Evolutionary conservation across 2,888 invertebrate species (phyloP).

Genomic region (Oxyscelio sp.): DNA sequence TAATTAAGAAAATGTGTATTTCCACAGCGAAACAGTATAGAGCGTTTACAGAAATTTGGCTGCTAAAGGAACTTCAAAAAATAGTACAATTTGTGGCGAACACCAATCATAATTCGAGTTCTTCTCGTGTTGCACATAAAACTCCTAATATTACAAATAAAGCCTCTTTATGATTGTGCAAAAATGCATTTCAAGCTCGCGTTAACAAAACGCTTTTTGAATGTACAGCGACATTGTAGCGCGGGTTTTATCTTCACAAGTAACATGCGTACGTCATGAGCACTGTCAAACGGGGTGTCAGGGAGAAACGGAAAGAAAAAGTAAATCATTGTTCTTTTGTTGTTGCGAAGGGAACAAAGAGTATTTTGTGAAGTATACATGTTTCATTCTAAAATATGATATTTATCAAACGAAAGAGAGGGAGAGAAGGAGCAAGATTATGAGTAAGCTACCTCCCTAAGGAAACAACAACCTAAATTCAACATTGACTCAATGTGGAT

Average conservation of each 20-base stretch:
- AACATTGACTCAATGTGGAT: too few species aligned
- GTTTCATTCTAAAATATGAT: constrained; percentile 46
- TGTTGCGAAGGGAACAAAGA: constrained; percentile 30
- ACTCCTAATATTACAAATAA: constrained; percentile 30
- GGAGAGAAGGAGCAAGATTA: background rate
- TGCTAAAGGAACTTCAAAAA: too few species aligned
- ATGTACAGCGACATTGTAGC: constrained; percentile 29
- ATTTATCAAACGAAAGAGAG: constrained; percentile 24
- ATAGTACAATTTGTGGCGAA: too few species aligned
- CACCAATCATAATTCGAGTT: background rate
- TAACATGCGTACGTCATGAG: constrained; percentile 43
- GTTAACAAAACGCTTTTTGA: constrained; percentile 46
- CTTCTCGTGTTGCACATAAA: background rate
- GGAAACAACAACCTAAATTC: too few species aligned
- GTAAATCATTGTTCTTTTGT: constrained; percentile 54
- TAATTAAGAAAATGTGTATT: too few species aligned
- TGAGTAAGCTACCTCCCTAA: too few species aligned
- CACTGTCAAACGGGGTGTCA: constrained; percentile 26
- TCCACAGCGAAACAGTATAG: too few species aligned
- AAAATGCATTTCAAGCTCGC: constrained; percentile 32
- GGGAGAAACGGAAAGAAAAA: constrained; percentile 32
- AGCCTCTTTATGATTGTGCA: constrained; percentile 16
- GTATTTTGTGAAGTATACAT: constrained; percentile 46
- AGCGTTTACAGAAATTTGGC: too few species aligned
- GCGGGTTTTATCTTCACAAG: constrained; percentile 36